Conservation (phyloP, 2,797 vertebrate species). For the Bovichtus variegatus region DNA sequence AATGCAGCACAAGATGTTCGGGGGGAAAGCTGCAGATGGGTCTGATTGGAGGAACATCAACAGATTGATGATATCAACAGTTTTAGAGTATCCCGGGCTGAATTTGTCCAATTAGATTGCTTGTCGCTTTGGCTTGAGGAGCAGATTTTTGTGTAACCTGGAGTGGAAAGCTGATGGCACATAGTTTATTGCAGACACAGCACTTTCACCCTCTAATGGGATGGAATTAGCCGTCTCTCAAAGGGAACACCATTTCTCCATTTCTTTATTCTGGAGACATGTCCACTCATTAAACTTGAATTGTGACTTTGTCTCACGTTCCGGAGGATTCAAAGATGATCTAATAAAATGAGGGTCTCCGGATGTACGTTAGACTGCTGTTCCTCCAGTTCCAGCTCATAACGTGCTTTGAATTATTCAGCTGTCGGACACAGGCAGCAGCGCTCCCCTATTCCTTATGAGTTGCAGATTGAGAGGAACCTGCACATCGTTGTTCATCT, state of each 20-base stretch:
- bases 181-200: conserved; percentile 40
- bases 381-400: conserved; percentile 55
- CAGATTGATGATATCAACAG: conserved; percentile 6
- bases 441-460: conserved; percentile 30
- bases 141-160: conserved; percentile 15
- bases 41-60: neutral
- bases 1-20: neutral
- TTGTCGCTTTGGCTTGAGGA: conserved; percentile 18
- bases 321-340: conserved; percentile 52
- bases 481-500: conserved; percentile 39
- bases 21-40: neutral
- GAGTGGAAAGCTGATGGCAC: conserved; percentile 14
- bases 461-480: conserved; percentile 44
- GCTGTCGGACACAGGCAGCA: conserved; percentile 37
- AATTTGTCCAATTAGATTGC: neutral
- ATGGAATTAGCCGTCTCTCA: conserved; percentile 41
- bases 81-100: neutral
- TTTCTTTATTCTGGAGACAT: conserved; percentile 65
- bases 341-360: conserved; percentile 65
- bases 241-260: conserved; percentile 63
- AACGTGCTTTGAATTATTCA: conserved; percentile 74
- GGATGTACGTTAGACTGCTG: conserved; percentile 54
- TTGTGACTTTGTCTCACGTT: conserved; percentile 65
- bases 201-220: conserved; percentile 53
- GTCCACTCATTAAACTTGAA: conserved; percentile 75